These are phyloP conservation scores for Ispidina picta DNA, from an alignment of 2,797 vertebrate genomes.

Conservation along the genomic window DNA sequence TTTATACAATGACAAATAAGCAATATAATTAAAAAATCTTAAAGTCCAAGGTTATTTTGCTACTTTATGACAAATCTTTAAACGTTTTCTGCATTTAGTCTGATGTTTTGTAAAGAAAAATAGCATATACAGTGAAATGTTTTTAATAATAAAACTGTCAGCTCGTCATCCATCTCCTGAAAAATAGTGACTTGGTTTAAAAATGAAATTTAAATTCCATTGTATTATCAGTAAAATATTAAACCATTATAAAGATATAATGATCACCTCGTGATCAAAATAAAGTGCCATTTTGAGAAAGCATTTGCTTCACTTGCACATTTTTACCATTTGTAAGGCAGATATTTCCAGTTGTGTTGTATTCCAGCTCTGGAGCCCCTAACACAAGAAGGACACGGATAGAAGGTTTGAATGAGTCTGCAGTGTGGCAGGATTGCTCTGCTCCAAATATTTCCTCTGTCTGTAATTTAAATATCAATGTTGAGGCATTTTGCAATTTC, in stretches of 20 bases:
- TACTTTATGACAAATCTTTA: background rate
- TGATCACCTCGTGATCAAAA: background rate
- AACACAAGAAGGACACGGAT: too few species aligned
- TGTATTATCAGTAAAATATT: background rate
- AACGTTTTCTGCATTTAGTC: background rate
- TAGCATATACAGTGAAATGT: background rate
- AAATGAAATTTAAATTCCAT: background rate
- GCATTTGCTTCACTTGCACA: background rate
- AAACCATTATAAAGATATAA: background rate
- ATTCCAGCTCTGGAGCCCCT: too few species aligned
- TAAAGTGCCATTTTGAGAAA: background rate
- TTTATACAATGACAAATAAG: background rate
- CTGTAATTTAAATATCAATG: background rate
- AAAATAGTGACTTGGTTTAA: background rate
- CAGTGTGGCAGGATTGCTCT: background rate
- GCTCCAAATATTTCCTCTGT: background rate
- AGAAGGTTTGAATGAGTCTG: background rate
- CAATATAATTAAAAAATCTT: background rate
- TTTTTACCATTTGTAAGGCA: background rate
- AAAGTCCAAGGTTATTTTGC: background rate
- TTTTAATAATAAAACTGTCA: background rate
- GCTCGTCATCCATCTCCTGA: background rate
- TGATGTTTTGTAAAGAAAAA: background rate
- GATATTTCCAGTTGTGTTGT: background rate
- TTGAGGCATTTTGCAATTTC: background rate